Evolutionary conservation across 2,797 vertebrate species (phyloP), one percentile per base, ranked within the genome.

Genomic region (Mus minutoides): DNA sequence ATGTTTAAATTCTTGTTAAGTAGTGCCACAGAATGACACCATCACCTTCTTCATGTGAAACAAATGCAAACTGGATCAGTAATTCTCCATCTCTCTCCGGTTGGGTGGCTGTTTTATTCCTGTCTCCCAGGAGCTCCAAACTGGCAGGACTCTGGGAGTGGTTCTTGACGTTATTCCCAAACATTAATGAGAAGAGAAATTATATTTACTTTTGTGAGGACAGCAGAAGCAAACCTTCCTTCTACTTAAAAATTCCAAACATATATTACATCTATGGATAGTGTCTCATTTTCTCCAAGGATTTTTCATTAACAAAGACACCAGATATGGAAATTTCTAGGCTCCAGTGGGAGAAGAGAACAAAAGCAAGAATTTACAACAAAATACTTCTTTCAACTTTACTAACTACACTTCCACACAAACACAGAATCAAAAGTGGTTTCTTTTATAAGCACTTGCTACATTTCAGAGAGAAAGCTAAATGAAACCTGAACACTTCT

Each of bases 361-460:
- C 43, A 94, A 97, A 97, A 97, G 56, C 17, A 87, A 75, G 22
- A 93, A 71, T 84, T 94, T 87, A 85, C 60, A 94, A 91, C 91
- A 73, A 96, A 96, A 91, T 94, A 82, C 16, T 29, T 92, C 93
- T 90, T 96, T 54, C 52, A 87, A 62, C 22, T 88, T 96, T 85
- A 86, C 88, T 76, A 95, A 92, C 43, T 88, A 96, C n/a, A 62
- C 26, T 95, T 95, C 31, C 13, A 93, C 54, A 94, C 4, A 96
- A 79, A 83, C 88, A 92, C 11, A 49, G 60, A 96, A 91, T 91
- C 76, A 95, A 96, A 94, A 91, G 26, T 54, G 86, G 26, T 88
- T 97, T 94, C 71, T 90, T 96, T 95, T 96, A 96, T 90, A 96
- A 87, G 54, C 22, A 52, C 86, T 97, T 95, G 49, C 77, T 97